phyloP scores from a whole-genome alignment of 2,888 invertebrate species.

The Hylaea fasciaria region DNA sequence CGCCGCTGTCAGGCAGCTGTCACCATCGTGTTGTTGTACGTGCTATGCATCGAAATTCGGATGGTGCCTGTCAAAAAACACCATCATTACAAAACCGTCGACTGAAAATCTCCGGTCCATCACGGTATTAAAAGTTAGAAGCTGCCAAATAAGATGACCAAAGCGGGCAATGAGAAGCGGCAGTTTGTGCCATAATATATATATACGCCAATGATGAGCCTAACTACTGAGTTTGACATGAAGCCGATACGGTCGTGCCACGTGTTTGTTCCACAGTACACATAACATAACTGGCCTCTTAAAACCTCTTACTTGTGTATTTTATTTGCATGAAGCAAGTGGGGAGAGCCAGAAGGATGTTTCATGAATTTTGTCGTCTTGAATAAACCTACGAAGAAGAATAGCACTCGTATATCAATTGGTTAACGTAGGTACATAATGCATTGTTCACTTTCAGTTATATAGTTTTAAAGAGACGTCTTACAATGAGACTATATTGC shows the following conservation, averaged over 20 bases:
- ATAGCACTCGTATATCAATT: conserved; percentile 48
- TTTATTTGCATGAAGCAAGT: conserved; percentile 82
- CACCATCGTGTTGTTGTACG: conserved; percentile 76
- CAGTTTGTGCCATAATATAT: conserved; percentile 17
- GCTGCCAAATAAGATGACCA: conserved; percentile 28
- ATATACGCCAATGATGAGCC: conserved; percentile 45
- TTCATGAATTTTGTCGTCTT: conserved; percentile 80
- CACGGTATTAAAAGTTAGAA: conserved; percentile 30
- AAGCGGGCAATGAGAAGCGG: conserved; percentile 40
- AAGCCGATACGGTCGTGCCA: conserved; percentile 63
- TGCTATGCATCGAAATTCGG: conserved; percentile 80
- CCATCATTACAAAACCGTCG: background rate
- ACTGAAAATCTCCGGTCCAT: conserved; percentile 18
- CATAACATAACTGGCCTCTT: conserved; percentile 57
- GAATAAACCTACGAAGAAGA: conserved; percentile 81
- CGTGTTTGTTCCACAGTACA: conserved; percentile 54
- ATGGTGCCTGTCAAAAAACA: conserved; percentile 69
- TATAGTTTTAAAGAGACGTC: background rate
- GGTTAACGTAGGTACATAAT: background rate
- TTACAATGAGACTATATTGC: background rate
- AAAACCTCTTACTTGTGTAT: conserved; percentile 73
- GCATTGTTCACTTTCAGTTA: background rate
- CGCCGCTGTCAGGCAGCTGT: conserved; percentile 75
- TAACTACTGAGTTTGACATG: conserved; percentile 63
- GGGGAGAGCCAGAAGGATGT: conserved; percentile 78